Conservation (phyloP, 2,113 vertebrate species). For the Cyanoderma ruficeps region DNA sequence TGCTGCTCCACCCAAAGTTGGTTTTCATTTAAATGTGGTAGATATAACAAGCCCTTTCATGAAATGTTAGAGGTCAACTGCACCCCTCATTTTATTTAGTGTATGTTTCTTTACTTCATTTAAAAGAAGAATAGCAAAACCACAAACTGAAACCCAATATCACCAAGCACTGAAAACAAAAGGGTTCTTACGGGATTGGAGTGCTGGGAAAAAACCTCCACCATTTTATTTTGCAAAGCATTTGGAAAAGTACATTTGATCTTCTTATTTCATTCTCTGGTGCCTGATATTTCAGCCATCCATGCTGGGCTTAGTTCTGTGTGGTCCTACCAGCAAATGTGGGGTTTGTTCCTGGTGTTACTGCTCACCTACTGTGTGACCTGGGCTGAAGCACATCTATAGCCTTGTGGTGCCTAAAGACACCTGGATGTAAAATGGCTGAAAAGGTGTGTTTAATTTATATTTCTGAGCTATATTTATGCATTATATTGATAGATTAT, state of each 20-base stretch:
- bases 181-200: background rate
- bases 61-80: background rate
- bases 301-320: background rate
- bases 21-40: background rate
- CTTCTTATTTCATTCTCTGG: background rate
- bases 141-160: background rate
- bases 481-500: background rate
- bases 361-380: background rate
- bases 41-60: background rate
- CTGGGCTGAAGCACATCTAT: background rate
- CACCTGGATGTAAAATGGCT: background rate
- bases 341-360: background rate
- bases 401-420: background rate
- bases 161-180: background rate
- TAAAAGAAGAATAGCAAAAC: background rate
- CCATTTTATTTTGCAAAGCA: background rate
- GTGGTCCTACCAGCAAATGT: background rate
- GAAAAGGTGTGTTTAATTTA: background rate
- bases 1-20: background rate
- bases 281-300: background rate
- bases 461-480: background rate
- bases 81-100: background rate
- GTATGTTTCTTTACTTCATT: background rate
- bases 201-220: background rate
- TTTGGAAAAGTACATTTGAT: background rate